These are phyloP conservation scores for Druceiella hillmani DNA, from an alignment of 2,888 invertebrate genomes.

Conservation along the genomic window DNA sequence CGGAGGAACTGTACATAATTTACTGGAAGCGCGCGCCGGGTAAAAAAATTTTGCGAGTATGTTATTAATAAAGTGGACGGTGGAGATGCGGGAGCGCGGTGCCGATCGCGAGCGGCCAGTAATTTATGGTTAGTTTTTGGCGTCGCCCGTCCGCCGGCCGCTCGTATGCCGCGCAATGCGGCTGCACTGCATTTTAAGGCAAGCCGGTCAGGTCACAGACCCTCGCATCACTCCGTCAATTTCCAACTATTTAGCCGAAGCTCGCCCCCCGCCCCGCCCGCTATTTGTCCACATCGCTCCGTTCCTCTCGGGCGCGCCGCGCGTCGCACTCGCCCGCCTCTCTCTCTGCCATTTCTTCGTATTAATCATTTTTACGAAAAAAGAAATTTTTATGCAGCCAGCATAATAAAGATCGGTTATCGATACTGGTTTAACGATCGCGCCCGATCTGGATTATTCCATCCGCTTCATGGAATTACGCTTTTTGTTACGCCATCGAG, in stretches of 20 bases:
- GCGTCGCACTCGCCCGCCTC: neutral
- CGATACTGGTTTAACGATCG: slow-evolving; percentile 32
- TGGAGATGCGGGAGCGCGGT: neutral
- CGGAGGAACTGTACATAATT: too few species aligned
- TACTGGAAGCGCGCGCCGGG: too few species aligned
- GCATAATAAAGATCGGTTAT: slow-evolving; percentile 43
- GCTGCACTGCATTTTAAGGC: slow-evolving; percentile 32
- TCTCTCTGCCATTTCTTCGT: slow-evolving; percentile 31
- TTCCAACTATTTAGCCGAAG: slow-evolving; percentile 49
- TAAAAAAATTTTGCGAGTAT: too few species aligned
- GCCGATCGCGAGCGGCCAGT: slow-evolving; percentile 41
- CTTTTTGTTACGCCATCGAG: too few species aligned
- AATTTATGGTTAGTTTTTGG: slow-evolving; percentile 57
- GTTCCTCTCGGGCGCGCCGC: neutral
- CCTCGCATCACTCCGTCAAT: slow-evolving; percentile 46
- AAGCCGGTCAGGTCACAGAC: slow-evolving; percentile 50
- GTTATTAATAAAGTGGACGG: slow-evolving; percentile 1
- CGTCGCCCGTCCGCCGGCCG: slow-evolving; percentile 37
- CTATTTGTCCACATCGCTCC: slow-evolving; percentile 1
- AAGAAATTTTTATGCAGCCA: slow-evolving; percentile 25
- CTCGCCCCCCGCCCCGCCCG: slow-evolving; percentile 29
- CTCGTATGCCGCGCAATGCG: slow-evolving; percentile 16
- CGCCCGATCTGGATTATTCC: slow-evolving; percentile 3
- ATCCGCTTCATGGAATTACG: too few species aligned
- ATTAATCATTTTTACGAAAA: slow-evolving; percentile 49